Base-by-base conservation (phyloP, 1,140 invertebrate genomes). In the Megalonaias nervosa region DNA sequence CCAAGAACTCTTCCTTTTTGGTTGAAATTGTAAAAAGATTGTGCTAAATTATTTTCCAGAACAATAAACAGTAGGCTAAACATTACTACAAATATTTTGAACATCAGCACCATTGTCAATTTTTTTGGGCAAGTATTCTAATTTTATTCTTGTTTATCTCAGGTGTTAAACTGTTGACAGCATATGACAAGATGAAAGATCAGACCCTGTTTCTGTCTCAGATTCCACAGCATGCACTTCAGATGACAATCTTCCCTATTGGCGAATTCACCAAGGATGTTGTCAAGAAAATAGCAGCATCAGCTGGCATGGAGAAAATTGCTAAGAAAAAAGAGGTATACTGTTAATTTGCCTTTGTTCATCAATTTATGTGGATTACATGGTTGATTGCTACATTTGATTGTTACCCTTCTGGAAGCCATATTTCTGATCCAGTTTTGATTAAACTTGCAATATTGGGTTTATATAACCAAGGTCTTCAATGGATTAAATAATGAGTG, bases 131-230 rank as follows among this genome's bases (percentile, higher is more conserved):
- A 21, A 48, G n/a, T 74, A 56, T 21, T 6, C 61, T 68, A 13
- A n/a, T 56, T 16, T 23, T 72, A 14, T 57, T 56, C 26, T 80
- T 72, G 65, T 78, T 67, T 69, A 74, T 91, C 92, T 38, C 83
- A 95, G 95, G 92, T 85, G 94, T 94, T 12, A 83, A 85, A 66
- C 89, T 99, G 73, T 87, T 98, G 15, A 92, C 93, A 88, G 94
- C 96, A 9, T 82, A 84, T 61, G 98, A 99, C 91, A 86, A 85
- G 60, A 89, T 91, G 26, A 99, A 99, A 92, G 98, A 99, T 90
- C 98, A 99, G 92, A 98, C 97, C 23, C 97, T 99, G 86, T 99
- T 99, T 87, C 89, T 99, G 23, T 95, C 94, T 77, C 96, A 97
- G 91, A 93, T 99, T 55, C 89, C 93, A 61, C 95, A 97, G 87